These are phyloP conservation scores for Philereme transversata DNA, from an alignment of 2,888 invertebrate species.

Conservation along the genomic window DNA sequence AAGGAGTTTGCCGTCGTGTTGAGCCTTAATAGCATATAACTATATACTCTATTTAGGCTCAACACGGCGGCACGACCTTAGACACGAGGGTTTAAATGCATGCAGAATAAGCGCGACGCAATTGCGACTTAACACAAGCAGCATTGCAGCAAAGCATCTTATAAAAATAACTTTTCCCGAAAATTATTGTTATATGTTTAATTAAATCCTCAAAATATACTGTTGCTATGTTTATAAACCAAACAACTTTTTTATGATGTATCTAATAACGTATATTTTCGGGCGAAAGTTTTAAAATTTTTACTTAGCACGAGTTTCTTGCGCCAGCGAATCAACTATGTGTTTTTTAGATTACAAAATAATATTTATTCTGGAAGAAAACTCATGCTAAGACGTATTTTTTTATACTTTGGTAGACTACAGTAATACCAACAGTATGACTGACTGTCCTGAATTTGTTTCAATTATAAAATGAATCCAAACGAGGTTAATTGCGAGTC, in stretches of 20 bases:
- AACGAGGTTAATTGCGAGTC: background rate
- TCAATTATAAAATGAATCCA: no score
- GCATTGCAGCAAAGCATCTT: conserved; percentile 12
- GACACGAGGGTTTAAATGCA: background rate
- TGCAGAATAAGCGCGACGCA: conserved; percentile 1
- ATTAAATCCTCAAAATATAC: no score
- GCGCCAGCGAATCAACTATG: background rate
- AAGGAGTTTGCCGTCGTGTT: no score
- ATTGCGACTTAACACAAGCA: conserved; percentile 3
- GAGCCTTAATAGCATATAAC: no score
- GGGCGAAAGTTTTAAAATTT: background rate
- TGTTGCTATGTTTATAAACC: no score
- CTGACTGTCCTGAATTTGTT: background rate
- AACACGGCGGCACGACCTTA: background rate
- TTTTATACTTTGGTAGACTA: no score
- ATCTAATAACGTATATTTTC: background rate
- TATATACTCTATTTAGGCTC: no score
- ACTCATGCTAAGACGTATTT: no score
- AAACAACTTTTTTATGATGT: background rate
- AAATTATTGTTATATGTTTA: conserved; percentile 7
- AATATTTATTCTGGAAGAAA: no score
- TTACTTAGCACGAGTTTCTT: background rate
- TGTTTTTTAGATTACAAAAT: no score
- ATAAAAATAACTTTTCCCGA: background rate
- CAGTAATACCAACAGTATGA: background rate